Percentiles rank a stretch among this genome's conserved stretches.
Evolutionary conservation across 2,888 invertebrate genomes (phyloP).

Genomic region (Notodonta ziczac): DNA sequence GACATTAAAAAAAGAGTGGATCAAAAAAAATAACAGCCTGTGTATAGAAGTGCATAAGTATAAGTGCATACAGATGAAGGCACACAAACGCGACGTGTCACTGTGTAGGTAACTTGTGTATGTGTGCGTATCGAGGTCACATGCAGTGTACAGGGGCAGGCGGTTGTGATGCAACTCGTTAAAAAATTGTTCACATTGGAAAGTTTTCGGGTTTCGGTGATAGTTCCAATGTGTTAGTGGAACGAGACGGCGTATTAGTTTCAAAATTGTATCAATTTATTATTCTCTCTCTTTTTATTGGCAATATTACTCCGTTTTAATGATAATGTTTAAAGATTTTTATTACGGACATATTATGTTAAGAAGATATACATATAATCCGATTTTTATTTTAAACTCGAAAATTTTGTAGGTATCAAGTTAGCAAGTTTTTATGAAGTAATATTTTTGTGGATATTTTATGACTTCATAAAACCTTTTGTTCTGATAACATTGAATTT

Average conservation of each 20-base stretch:
- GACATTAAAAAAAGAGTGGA: conserved; percentile 35
- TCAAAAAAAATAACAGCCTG: conserved; percentile 52
- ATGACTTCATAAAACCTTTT: conserved; percentile 5
- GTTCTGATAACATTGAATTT: conserved; percentile 3
- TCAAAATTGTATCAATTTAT: conserved; percentile 24
- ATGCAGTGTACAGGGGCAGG: conserved; percentile 61
- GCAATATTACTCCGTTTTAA: conserved; percentile 3
- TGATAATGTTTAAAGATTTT: neutral
- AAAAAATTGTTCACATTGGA: conserved; percentile 57
- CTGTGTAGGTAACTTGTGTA: conserved; percentile 44
- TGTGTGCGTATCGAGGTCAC: conserved; percentile 78
- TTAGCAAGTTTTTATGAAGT: too few relatives aligned
- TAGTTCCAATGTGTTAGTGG: conserved; percentile 30
- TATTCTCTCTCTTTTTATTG: conserved; percentile 7
- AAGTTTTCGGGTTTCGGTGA: conserved; percentile 49
- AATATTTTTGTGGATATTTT: neutral
- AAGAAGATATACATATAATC: neutral
- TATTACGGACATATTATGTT: neutral
- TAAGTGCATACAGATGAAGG: conserved; percentile 53
- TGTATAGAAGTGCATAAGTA: conserved; percentile 53
- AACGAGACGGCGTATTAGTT: conserved; percentile 31
- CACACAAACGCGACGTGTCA: conserved; percentile 39
- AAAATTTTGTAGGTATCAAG: neutral
- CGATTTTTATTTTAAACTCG: neutral
- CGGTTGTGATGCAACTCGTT: conserved; percentile 60